Evolutionary conservation across 2,113 vertebrate genomes (phyloP), one percentile per base, ranked within the genome.

Genomic region (Sander lucioperca): DNA sequence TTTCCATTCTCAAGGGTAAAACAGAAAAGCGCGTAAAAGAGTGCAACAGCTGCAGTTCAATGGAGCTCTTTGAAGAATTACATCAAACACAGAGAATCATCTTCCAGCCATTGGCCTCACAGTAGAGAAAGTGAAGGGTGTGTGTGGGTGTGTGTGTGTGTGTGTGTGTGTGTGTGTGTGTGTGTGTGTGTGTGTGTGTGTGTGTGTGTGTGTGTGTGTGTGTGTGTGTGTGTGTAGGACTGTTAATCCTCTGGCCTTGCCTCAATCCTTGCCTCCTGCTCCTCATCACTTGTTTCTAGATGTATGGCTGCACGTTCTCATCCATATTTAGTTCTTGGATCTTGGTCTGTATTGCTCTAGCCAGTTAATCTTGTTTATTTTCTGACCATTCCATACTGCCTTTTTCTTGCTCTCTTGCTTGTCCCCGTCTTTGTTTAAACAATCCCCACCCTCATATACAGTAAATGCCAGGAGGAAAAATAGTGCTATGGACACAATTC

Each of bases 71-170:
- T 95, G 93, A 94, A 94, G 93, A 92, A 91, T 36, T 91, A 93
- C 94, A 95, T 95, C 95, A 94, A 93, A 94, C 87, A 92, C 73
- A 80, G 63, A 89, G 77, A 91, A 93, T 80, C 90, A 77, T 91
- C 89, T 82, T 63, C 66, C 74, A 77, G 89, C 88, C 75, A 83
- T 77, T 77, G 80, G 85, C 77, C 77, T 83, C 79, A 79, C 88
- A 82, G 88, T 74, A 87, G 63, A 88, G 80, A 72, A 68, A 86
- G 67, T 56, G 15, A 45, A 53, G 47, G 14, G 58, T 4, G 39
- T 59, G 33, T 48, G 16, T 56, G 27, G 67, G 50, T 71, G 72
- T 75, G 63, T 25, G 56, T 53, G 74, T 43, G 39, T 43, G 39
- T 43, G 39, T 43, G 39, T 43, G 39, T 43, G 77, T 25, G 71